Percentiles rank a stretch among this genome's conserved stretches.
These are phyloP conservation scores for Labroides dimidiatus DNA, from an alignment of 2,797 vertebrate species.

Conservation along the genomic window DNA sequence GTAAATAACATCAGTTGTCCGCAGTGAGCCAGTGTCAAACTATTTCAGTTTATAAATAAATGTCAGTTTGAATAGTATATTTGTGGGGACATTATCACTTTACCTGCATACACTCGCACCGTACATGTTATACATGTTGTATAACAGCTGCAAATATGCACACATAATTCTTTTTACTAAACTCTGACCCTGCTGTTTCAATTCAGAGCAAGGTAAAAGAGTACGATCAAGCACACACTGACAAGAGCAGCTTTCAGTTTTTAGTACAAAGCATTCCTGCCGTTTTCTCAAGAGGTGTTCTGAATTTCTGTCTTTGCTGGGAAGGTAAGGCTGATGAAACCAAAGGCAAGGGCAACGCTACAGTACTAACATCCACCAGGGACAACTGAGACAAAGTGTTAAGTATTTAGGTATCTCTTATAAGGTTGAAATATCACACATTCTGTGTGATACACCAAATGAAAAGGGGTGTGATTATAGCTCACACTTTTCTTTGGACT, in stretches of 20 bases:
- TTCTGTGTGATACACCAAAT: conserved; percentile 9
- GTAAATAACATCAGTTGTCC: conserved; percentile 18
- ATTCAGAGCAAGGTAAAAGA: conserved; percentile 23
- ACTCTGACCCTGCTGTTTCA: conserved; percentile 10
- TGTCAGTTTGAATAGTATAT: no score
- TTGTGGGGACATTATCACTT: no score
- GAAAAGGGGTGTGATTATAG: conserved; percentile 22
- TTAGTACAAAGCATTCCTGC: conserved; percentile 19
- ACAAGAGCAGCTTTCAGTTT: conserved; percentile 26
- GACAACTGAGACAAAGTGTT: conserved; percentile 18
- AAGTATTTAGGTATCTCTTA: conserved; percentile 22
- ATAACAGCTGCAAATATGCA: conserved; percentile 13
- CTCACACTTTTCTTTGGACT: conserved; percentile 17
- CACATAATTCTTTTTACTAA: neutral
- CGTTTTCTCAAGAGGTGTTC: conserved; percentile 22
- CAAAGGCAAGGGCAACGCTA: conserved; percentile 26
- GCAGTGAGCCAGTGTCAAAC: neutral
- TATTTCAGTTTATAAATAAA: no score
- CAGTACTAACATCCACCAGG: conserved; percentile 11
- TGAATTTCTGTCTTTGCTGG: conserved; percentile 19
- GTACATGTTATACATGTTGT: neutral
- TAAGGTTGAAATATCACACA: conserved; percentile 1
- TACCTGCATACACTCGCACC: no score
- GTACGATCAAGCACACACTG: conserved; percentile 23
- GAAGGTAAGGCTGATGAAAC: conserved; percentile 58